Evolutionary conservation across 2,797 vertebrate species (phyloP).

Genomic region (Myotis findleyi): DNA sequence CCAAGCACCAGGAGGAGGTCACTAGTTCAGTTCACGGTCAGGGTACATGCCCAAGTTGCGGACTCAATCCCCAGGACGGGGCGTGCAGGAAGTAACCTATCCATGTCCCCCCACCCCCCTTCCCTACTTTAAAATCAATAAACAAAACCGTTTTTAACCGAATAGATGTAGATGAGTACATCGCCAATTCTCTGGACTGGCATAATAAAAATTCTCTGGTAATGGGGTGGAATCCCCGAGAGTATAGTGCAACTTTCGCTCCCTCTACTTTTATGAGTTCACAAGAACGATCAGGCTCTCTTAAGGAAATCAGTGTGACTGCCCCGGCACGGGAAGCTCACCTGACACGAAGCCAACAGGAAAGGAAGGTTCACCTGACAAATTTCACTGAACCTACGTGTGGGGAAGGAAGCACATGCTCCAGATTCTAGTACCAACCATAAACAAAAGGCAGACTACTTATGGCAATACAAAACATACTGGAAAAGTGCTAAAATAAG

Average conservation of each 20-base stretch:
- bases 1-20: background rate
- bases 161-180: background rate
- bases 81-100: background rate
- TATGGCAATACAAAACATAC: background rate
- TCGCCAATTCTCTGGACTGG: background rate
- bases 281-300: background rate
- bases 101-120: background rate
- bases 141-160: background rate
- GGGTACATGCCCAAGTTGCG: background rate
- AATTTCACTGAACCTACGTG: background rate
- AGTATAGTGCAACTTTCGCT: too few species aligned
- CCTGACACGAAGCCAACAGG: background rate
- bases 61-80: background rate
- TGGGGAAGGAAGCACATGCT: background rate
- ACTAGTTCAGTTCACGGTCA: background rate
- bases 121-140: background rate
- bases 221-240: background rate
- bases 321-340: background rate
- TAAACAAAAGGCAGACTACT: background rate
- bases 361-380: background rate
- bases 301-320: background rate
- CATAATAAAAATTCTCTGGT: background rate
- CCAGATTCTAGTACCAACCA: background rate
- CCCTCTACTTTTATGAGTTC: background rate
- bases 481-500: background rate